A percentile compares a stretch with the other conserved stretches of the same genome.
These are phyloP conservation scores for Mesochorus sp. DNA, from an alignment of 2,888 invertebrate genomes.

Conservation along the genomic window DNA sequence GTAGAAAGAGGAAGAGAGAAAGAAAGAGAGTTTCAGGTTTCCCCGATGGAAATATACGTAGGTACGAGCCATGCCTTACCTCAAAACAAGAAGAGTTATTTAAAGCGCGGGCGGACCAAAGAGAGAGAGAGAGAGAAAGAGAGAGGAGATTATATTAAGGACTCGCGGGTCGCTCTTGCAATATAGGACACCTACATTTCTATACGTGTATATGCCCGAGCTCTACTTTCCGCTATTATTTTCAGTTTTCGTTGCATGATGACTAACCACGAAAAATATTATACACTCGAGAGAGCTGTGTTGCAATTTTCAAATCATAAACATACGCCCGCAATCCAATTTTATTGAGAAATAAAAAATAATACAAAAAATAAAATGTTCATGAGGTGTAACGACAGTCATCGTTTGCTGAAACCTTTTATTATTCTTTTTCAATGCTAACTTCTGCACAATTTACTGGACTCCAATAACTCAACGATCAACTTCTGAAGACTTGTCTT, in stretches of 20 bases:
- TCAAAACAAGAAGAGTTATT: conserved; percentile 64
- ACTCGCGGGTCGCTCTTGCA: conserved; percentile 52
- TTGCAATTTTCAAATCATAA: conserved; percentile 4
- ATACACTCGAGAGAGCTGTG: conserved; percentile 19
- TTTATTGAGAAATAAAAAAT: background rate
- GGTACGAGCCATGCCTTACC: conserved; percentile 59
- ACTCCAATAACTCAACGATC: too few relatives aligned
- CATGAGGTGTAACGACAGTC: background rate
- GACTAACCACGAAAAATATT: conserved; percentile 44
- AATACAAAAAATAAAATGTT: background rate
- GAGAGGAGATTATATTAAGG: conserved; percentile 59
- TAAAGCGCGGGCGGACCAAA: conserved; percentile 62
- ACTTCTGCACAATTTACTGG: too few relatives aligned
- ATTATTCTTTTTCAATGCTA: too few relatives aligned
- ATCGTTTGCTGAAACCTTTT: too few relatives aligned
- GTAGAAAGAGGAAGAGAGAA: too few relatives aligned
- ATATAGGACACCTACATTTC: conserved; percentile 57
- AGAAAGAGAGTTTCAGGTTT: conserved; percentile 62
- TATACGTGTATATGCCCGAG: conserved; percentile 50
- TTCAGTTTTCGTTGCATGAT: conserved; percentile 54
- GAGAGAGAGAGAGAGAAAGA: conserved; percentile 38
- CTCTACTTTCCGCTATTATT: conserved; percentile 62
- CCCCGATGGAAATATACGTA: conserved; percentile 62
- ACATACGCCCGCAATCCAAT: background rate
- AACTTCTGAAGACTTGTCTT: too few relatives aligned